These are phyloP conservation scores for Murina feae DNA, from an alignment of 2,113 vertebrate species.

Conservation along the genomic window DNA sequence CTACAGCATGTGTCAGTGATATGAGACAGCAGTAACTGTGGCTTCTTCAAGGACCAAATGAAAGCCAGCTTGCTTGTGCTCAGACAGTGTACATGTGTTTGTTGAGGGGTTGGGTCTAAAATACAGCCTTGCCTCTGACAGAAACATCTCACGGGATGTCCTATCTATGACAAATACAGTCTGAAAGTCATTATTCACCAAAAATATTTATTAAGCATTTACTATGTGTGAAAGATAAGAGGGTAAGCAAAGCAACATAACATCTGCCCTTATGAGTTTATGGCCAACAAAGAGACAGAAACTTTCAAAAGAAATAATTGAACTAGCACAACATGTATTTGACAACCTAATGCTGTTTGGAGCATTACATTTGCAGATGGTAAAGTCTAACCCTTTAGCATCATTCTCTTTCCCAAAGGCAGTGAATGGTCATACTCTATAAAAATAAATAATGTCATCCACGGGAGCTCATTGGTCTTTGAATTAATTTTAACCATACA, in stretches of 20 bases:
- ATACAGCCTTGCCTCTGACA: neutral
- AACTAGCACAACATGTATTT: neutral
- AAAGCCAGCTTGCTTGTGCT: neutral
- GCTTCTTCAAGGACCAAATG: neutral
- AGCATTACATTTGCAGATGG: neutral
- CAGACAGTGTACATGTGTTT: neutral
- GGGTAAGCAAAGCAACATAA: neutral
- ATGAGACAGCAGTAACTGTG: neutral
- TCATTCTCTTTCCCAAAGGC: neutral
- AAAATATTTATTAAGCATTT: slow-evolving; percentile 6
- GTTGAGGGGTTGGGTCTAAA: neutral
- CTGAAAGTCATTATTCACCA: neutral
- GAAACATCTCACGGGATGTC: neutral
- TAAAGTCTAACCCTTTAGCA: neutral
- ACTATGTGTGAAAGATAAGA: neutral
- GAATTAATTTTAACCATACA: neutral
- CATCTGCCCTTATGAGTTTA: neutral
- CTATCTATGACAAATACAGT: neutral
- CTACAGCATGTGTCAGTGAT: too few species aligned
- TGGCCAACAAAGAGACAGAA: neutral
- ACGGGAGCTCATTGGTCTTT: neutral
- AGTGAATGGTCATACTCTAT: neutral
- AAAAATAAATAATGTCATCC: neutral
- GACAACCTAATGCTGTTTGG: neutral
- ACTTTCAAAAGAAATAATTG: neutral